Evolutionary conservation across 2,888 invertebrate genomes (phyloP).

Genomic region (Amblyjoppa fuscipennis): DNA sequence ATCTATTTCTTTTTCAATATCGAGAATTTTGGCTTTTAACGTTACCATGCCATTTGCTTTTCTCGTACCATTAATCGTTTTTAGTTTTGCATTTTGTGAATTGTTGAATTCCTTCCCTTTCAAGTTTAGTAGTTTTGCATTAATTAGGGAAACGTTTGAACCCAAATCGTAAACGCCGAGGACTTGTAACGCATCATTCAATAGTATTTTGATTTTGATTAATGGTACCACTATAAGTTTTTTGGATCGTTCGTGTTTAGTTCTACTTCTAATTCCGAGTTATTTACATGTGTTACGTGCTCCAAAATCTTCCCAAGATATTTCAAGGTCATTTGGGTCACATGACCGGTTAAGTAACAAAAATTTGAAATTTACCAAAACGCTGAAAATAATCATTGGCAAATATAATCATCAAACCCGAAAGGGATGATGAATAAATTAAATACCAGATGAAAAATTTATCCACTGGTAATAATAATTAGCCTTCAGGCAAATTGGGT

Average conservation of each 20-base stretch:
- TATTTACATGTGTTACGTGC: slow-evolving; percentile 56
- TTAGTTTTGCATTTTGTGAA: slow-evolving; percentile 60
- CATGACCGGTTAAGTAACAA: too few relatives aligned
- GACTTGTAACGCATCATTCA: slow-evolving; percentile 60
- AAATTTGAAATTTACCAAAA: too few relatives aligned
- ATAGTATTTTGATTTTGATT: slow-evolving; percentile 63
- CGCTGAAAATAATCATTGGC: too few relatives aligned
- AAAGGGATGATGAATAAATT: too few relatives aligned
- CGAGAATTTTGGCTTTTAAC: slow-evolving; percentile 57
- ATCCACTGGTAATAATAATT: too few relatives aligned
- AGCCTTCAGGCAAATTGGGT: too few relatives aligned
- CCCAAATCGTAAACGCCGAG: slow-evolving; percentile 68
- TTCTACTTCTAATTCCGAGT: slow-evolving; percentile 72
- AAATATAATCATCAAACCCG: too few relatives aligned
- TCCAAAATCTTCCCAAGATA: too few relatives aligned
- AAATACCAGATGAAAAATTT: too few relatives aligned
- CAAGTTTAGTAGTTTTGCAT: slow-evolving; percentile 67
- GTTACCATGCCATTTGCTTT: slow-evolving; percentile 58
- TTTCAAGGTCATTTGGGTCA: too few relatives aligned
- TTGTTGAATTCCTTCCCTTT: slow-evolving; percentile 62
- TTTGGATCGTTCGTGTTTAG: slow-evolving; percentile 71
- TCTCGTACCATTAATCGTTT: slow-evolving; percentile 67
- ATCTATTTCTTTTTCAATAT: slow-evolving; percentile 57
- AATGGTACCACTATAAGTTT: slow-evolving; percentile 73
- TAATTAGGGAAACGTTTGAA: slow-evolving; percentile 69